These are phyloP conservation scores for Drosophila testacea DNA, from an alignment of 2,888 invertebrate genomes.

Conservation along the genomic window DNA sequence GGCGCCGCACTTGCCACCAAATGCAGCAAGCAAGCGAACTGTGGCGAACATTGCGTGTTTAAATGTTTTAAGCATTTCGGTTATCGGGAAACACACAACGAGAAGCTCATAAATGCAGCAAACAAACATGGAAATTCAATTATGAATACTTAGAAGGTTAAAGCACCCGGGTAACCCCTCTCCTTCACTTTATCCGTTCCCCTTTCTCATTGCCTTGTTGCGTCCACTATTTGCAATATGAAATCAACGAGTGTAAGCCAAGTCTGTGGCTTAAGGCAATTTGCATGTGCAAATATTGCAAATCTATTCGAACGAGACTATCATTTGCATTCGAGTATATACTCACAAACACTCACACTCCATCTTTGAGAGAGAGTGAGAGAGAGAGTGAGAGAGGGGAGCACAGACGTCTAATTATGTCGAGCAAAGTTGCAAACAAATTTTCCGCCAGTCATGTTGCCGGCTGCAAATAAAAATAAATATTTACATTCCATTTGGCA, in stretches of 20 bases:
- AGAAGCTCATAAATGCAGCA: conserved; percentile 57
- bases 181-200: background rate
- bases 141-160: conserved; percentile 75
- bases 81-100: conserved; percentile 28
- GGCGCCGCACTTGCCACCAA: conserved; percentile 51
- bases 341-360: conserved; percentile 14
- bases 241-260: conserved; percentile 59
- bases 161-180: conserved; percentile 43
- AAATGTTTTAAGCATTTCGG: conserved; percentile 39
- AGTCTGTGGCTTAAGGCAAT: conserved; percentile 78
- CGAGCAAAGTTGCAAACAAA: conserved; percentile 71
- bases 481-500: conserved; percentile 81
- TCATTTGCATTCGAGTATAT: conserved; percentile 62
- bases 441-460: conserved; percentile 48
- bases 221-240: conserved; percentile 37
- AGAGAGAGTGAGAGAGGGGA: background rate
- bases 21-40: conserved; percentile 16
- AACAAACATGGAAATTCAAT: conserved; percentile 80
- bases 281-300: conserved; percentile 75
- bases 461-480: conserved; percentile 78
- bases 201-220: conserved; percentile 4
- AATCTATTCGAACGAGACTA: conserved; percentile 65
- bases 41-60: conserved; percentile 61
- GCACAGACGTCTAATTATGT: conserved; percentile 76
- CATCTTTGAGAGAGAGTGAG: conserved; percentile 2